Evolutionary conservation across 1,140 invertebrate genomes (phyloP).

Genomic region (Pseudomyrmex pallidus): DNA sequence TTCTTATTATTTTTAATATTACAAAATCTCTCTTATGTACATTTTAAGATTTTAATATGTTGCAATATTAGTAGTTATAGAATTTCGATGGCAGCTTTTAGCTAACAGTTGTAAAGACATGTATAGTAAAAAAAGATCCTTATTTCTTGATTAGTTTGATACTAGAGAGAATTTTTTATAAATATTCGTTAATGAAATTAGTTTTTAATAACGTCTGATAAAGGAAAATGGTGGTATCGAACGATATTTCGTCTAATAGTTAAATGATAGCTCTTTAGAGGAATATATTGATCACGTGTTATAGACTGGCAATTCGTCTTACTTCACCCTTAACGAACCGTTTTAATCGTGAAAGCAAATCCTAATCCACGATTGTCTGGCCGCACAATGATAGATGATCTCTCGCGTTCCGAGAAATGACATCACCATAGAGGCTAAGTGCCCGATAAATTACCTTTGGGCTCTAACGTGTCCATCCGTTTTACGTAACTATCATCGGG

Average conservation of each 20-base stretch:
- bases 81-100: too few species aligned
- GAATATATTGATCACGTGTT: constrained; percentile 7
- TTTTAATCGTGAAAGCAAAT: constrained; percentile 54
- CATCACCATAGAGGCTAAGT: constrained; percentile 39
- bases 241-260: not conserved
- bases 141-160: too few species aligned
- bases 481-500: constrained; percentile 38
- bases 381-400: constrained; percentile 51
- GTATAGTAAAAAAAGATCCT: too few species aligned
- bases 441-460: constrained; percentile 51
- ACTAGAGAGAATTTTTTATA: not conserved
- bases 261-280: constrained; percentile 1
- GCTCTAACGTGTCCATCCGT: constrained; percentile 43
- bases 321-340: constrained; percentile 36
- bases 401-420: constrained; percentile 44
- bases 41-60: too few species aligned
- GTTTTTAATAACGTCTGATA: too few species aligned
- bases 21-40: not conserved
- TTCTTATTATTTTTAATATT: constrained; percentile 6
- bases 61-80: too few species aligned
- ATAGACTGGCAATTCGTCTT: constrained; percentile 45
- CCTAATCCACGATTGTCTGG: constrained; percentile 43
- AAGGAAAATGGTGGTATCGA: not conserved
- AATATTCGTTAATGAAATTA: not conserved
- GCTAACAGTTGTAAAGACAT: too few species aligned